Base-by-base conservation (phyloP, 2,888 invertebrate species). In the Stenoptilia bipunctidactyla region DNA sequence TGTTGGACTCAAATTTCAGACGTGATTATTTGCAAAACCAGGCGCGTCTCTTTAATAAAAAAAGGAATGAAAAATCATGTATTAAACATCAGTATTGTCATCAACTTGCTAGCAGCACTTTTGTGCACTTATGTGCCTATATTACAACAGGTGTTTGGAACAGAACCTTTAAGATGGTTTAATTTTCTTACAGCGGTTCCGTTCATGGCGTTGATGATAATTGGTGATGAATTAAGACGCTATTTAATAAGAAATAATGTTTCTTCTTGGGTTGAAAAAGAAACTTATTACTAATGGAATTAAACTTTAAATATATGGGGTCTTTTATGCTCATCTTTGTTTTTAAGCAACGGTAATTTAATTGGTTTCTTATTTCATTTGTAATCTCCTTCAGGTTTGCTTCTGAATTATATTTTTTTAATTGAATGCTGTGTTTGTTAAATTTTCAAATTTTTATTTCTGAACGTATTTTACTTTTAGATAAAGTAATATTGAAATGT, bases 1-100 rank as follows among this genome's bases (percentile, higher is more conserved):
- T 92, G 93, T 27, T 85, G 90, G 59, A 90, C 90, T 36, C 93
- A 93, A 68, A 88, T 91, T 71, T 89, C 92, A 10, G 92, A 93
- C 70, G 86, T 90, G 43, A 88, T 93, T 46, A 90, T 92, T 54
- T 92, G 92, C 64, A 93, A 93, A 66, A 93, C 92, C 0, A 80
- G 92, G 45, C 82, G 91, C 49, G 86, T 91, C 54, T 92, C 92
- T 0, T 66, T 93, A 27, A 55, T 90, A 38, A 88, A 90, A 51
- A 92, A 93, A 58, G 91, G 92, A 45, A 92, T 93, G 92, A 87
- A 70, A 15, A 91, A 91, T 52, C 87, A 87, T 62, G 80, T 88
- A 2, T 59, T 91, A 27, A 90, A 90, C 53, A 52, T 85, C 0
- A 88, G 89, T 46, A 85, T 91, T 39, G 36, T 89, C 0, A 69